Evolutionary conservation across 2,888 invertebrate species (phyloP).

Genomic region (Xylota sylvarum): DNA sequence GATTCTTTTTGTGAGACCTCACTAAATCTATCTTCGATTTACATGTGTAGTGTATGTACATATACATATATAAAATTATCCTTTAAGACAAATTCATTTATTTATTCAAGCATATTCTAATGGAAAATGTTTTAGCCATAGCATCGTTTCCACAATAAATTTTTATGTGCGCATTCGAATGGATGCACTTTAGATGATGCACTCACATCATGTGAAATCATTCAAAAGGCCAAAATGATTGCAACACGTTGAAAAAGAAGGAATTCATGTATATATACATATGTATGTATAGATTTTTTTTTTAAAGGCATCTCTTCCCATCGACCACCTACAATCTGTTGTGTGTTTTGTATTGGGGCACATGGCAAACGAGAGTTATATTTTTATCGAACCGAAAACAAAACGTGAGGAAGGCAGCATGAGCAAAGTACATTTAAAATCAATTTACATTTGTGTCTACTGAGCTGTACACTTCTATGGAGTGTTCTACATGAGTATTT

Average conservation of each 20-base stretch:
- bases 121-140: slow-evolving; percentile 23
- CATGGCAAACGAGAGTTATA: not conserved
- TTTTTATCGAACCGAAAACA: not conserved
- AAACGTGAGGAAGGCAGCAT: slow-evolving; percentile 24
- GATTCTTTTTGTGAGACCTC: no score
- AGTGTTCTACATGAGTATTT: slow-evolving; percentile 67
- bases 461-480: slow-evolving; percentile 65
- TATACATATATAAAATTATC: no score
- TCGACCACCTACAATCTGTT: not conserved
- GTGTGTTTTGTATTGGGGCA: slow-evolving; percentile 5
- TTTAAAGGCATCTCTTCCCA: not conserved
- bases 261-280: not conserved
- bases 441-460: slow-evolving; percentile 74
- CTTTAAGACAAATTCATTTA: not conserved
- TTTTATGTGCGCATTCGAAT: slow-evolving; percentile 38
- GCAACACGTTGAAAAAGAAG: slow-evolving; percentile 12
- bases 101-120: not conserved
- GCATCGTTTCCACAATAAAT: slow-evolving; percentile 14
- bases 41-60: no score
- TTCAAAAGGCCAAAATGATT: slow-evolving; percentile 69
- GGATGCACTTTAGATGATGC: slow-evolving; percentile 52
- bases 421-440: slow-evolving; percentile 73
- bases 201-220: slow-evolving; percentile 63
- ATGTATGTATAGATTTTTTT: no score
- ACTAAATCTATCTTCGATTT: no score